Base-by-base conservation (phyloP, 2,113 vertebrate species). In the Bostrychus sinensis region DNA sequence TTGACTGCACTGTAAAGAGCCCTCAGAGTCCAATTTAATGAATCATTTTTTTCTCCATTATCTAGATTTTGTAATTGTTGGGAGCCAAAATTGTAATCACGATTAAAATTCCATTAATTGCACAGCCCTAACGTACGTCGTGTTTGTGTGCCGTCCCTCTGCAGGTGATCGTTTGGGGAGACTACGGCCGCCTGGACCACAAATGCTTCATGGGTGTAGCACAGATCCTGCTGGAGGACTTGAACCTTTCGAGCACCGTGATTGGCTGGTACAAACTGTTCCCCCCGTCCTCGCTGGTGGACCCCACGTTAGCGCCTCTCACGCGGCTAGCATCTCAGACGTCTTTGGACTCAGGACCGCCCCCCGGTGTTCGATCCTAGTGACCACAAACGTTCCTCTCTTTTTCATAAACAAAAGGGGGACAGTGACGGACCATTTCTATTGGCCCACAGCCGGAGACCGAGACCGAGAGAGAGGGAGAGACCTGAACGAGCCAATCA, bases 181-280 rank as follows among this genome's bases (percentile, higher is more conserved):
- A 99, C 88, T 98, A 99, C 13, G 97, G 97, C 80, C 94, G 97
- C 86, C 93, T 99, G 96, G 97, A 99, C 93, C 97, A 99, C 90
- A 99, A 99, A 92, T 95, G 95, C 90, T 99, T 99, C 85, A 99
- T 99, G 97, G 97, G 97, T 80, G 97, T 99, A 88, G 97, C 96
- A 89, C 97, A 99, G 83, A 99, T 99, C 87, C 92, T 98, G 85
- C 83, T 99, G 93, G 96, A 98, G 92, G 96, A 99, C 81, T 92
- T 99, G 75, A 96, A 99, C 89, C 93, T 99, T 70, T 97, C 97
- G 64, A 99, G 96, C 79, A 98, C 98, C 89, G 97, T 99, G 86
- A 99, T 99, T 76, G 96, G 96, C 93, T 99, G 97, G 97, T 99
- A 97, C 91, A 99, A 98, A 92, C 94, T 99, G 77, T 99, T 99